Base-by-base conservation (phyloP, 1,140 invertebrate genomes). In the Metaphire vulgaris region DNA sequence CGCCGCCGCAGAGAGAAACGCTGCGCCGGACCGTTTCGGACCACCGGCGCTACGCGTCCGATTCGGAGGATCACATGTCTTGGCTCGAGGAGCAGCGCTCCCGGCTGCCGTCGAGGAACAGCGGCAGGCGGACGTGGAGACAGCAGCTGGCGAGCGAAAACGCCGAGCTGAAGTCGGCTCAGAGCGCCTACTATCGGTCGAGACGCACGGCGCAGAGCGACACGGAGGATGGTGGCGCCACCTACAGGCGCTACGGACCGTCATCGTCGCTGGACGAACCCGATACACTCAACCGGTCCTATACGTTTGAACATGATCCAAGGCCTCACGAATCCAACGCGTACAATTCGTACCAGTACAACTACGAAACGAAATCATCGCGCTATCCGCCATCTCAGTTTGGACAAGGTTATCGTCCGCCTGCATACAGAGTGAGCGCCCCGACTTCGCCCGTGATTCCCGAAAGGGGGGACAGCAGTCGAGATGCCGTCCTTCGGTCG, bases 41-140 rank as follows among this genome's bases (percentile, higher is more conserved):
- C n/a, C n/a, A 69, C 31, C 41, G 69, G 34, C 32, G 56, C 34
- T 78, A 74, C 32, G 34, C 32, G 15, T 69, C 73, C 16, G 77
- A 78, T 16, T 72, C 68, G 32, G 73, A 71, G 31, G 64, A 71
- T 76, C 56, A 69, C 1, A 16, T 67, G 30, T 74, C 77, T 1
- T 78, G 77, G 77, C 77, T 78, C 14, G 66, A 78, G 77, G 41
- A 33, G 28, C 77, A 78, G 34, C 72, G 69, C 30, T 29, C 32
- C 16, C 75, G 72, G 72, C 69, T 78, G 69, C 73, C 64, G 15
- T 34, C 31, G 16, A 75, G 34, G 33, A 73, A 70, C 29, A 67
- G 66, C 1, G 6, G 76, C n/a, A 41, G 64, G 28, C 31, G 28
- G 26, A 16, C 34, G 1, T 69, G 66, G 77, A 33, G 32, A 12